A percentile compares a stretch with the other conserved stretches of the same genome.
These are phyloP conservation scores for Polyergus mexicanus DNA, from an alignment of 1,140 invertebrate genomes.

Conservation along the genomic window DNA sequence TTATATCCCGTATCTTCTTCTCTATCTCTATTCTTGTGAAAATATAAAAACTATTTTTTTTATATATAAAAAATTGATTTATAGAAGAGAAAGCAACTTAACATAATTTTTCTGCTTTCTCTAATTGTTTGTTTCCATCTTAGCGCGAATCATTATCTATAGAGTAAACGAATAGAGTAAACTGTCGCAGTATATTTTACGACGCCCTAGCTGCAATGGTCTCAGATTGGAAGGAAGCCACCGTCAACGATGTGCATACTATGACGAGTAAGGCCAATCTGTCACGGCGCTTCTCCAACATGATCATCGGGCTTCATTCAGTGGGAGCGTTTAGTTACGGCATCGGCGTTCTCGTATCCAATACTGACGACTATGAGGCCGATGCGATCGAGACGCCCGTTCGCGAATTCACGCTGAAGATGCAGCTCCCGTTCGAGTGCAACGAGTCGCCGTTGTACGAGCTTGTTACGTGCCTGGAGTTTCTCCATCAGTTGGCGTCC, in stretches of 20 bases:
- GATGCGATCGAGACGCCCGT: background rate
- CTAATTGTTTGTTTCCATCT: conserved; percentile 22
- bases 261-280: conserved; percentile 34
- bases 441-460: conserved; percentile 46
- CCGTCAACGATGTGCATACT: background rate
- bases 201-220: conserved; percentile 46
- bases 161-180: conserved; percentile 20
- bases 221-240: conserved; percentile 37
- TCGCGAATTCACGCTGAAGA: conserved; percentile 53
- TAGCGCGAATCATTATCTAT: background rate
- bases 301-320: conserved; percentile 35
- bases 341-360: background rate
- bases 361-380: background rate
- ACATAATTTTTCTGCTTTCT: background rate
- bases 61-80: background rate
- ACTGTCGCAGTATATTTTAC: conserved; percentile 50
- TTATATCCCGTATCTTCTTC: background rate
- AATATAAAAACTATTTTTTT: background rate
- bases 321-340: background rate
- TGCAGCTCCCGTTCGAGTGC: conserved; percentile 51
- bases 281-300: conserved; percentile 21
- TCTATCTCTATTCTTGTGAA: background rate
- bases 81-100: background rate
- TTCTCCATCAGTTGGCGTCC: conserved; percentile 22
- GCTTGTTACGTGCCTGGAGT: conserved; percentile 30